These are phyloP conservation scores for Drosophila quasianomalipes DNA, from an alignment of 2,888 invertebrate species.

Conservation along the genomic window DNA sequence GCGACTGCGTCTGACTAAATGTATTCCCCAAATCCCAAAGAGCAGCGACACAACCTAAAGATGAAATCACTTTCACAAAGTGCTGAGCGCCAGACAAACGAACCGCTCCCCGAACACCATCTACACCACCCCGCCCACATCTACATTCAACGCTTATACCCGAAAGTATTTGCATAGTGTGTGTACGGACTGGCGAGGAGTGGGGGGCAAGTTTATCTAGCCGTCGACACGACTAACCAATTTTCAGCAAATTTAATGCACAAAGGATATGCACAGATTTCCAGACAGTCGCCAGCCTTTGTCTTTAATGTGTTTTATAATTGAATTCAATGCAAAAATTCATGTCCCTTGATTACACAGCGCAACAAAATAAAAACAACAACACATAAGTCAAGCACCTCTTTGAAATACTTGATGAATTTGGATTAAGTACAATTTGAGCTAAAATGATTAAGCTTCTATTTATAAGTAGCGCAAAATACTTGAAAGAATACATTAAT, in stretches of 20 bases:
- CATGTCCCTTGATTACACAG: slow-evolving; percentile 55
- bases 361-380: slow-evolving; percentile 7
- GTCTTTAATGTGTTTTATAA: slow-evolving; percentile 67
- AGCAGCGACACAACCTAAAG: slow-evolving; percentile 21
- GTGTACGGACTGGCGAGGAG: neutral
- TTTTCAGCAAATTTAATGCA: slow-evolving; percentile 81
- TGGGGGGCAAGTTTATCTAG: slow-evolving; percentile 70
- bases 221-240: slow-evolving; percentile 79
- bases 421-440: neutral
- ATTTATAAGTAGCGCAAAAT: neutral
- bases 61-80: slow-evolving; percentile 76
- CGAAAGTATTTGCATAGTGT: slow-evolving; percentile 54
- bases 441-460: neutral
- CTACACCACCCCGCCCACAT: neutral
- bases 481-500: neutral
- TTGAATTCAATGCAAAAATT: slow-evolving; percentile 77
- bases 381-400: neutral
- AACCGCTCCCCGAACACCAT: neutral
- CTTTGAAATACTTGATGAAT: neutral
- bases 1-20: slow-evolving; percentile 40
- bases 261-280: slow-evolving; percentile 67
- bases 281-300: slow-evolving; percentile 52
- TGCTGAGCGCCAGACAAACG: slow-evolving; percentile 55
- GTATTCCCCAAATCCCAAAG: slow-evolving; percentile 71
- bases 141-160: slow-evolving; percentile 53